Conservation (phyloP, 2,888 invertebrate species). For the Latheticus oryzae region DNA sequence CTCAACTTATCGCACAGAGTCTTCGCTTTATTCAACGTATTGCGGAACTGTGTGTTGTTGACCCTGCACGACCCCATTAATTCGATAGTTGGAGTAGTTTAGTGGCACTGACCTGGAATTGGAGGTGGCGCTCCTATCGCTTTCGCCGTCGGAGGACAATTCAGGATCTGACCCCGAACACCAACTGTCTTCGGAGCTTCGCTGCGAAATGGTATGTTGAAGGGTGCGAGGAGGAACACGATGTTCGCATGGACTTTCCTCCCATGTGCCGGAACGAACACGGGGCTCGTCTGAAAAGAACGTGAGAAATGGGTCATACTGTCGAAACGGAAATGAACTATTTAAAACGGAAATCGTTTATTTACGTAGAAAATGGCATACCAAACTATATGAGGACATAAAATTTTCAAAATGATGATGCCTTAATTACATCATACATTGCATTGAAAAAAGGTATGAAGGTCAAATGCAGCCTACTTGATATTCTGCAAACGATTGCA, state of each 20-base stretch:
- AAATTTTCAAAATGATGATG: too few species aligned
- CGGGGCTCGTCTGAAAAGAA: slow-evolving; percentile 81
- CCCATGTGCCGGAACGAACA: slow-evolving; percentile 82
- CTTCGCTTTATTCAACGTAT: slow-evolving; percentile 84
- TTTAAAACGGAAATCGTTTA: too few species aligned
- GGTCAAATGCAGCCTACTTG: slow-evolving; percentile 28
- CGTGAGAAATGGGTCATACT: slow-evolving; percentile 19
- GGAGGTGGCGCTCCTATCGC: slow-evolving; percentile 67
- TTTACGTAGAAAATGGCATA: too few species aligned
- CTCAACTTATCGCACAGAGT: slow-evolving; percentile 88
- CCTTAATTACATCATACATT: too few species aligned
- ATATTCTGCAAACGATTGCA: slow-evolving; percentile 38
- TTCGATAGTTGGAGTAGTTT: not conserved
- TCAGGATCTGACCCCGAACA: slow-evolving; percentile 74
- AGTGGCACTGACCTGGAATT: slow-evolving; percentile 65
- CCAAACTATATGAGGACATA: too few species aligned
- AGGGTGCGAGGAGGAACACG: slow-evolving; percentile 67
- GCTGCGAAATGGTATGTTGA: slow-evolving; percentile 62
- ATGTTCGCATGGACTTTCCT: slow-evolving; percentile 73
- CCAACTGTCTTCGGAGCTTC: slow-evolving; percentile 75
- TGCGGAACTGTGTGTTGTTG: slow-evolving; percentile 81
- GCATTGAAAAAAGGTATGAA: too few species aligned
- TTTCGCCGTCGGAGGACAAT: slow-evolving; percentile 74
- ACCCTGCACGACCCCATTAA: slow-evolving; percentile 48
- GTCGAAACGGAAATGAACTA: slow-evolving; percentile 2